These are phyloP conservation scores for Ectemnius cavifrons DNA, from an alignment of 2,888 invertebrate species.

Conservation along the genomic window DNA sequence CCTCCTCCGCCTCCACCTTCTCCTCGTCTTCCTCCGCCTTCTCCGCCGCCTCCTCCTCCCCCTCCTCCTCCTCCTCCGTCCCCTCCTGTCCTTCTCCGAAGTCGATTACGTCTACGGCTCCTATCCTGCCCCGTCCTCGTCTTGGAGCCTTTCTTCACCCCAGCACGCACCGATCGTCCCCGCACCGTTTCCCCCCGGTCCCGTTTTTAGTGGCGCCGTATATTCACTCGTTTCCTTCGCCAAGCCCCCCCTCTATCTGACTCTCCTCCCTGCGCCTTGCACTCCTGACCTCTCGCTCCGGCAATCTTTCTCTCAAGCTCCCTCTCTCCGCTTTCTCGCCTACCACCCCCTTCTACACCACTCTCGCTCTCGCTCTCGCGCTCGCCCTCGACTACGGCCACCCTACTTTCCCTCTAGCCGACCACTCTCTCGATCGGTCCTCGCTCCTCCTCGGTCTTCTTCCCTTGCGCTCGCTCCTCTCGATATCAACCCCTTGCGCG, in stretches of 20 bases:
- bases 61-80: conserved; percentile 54
- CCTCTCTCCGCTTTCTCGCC: conserved; percentile 6
- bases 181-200: background rate
- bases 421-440: background rate
- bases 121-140: background rate
- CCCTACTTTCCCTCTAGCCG: conserved; percentile 11
- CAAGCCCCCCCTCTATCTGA: background rate
- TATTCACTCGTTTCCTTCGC: no score
- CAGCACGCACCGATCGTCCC: background rate
- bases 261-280: conserved; percentile 21
- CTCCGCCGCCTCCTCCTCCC: conserved; percentile 46
- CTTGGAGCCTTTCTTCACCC: background rate
- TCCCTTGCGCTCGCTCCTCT: conserved; percentile 14
- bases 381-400: conserved; percentile 28
- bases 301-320: conserved; percentile 13
- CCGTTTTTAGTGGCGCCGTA: background rate
- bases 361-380: conserved; percentile 13
- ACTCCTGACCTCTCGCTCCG: conserved; percentile 7
- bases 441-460: conserved; percentile 2
- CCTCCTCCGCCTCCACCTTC: conserved; percentile 6
- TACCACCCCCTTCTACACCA: background rate
- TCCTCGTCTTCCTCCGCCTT: conserved; percentile 21
- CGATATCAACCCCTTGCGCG: conserved; percentile 13
- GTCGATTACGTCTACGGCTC: conserved; percentile 28
- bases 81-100: conserved; percentile 19